These are phyloP conservation scores for Halictus rubicundus DNA, from an alignment of 1,140 invertebrate genomes.

Conservation along the genomic window DNA sequence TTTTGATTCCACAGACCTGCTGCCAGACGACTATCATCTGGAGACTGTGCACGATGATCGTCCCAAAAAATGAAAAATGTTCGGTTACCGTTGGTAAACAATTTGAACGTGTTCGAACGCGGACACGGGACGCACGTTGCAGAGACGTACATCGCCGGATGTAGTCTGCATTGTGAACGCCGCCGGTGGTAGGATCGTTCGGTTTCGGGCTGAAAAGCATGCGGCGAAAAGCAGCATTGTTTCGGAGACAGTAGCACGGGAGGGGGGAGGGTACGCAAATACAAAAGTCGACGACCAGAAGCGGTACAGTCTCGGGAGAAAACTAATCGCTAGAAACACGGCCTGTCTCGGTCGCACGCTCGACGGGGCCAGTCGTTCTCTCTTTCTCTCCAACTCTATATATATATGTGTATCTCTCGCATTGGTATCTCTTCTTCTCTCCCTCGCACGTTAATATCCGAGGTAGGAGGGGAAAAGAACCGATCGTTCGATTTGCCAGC, in stretches of 20 bases:
- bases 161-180: not conserved
- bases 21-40: no score
- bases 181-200: not conserved
- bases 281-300: slow-evolving; percentile 63
- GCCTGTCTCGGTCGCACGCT: slow-evolving; percentile 32
- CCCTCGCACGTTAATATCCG: slow-evolving; percentile 45
- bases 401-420: slow-evolving; percentile 19
- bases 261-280: slow-evolving; percentile 50
- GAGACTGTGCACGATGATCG: no score
- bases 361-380: slow-evolving; percentile 27
- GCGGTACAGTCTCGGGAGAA: slow-evolving; percentile 56
- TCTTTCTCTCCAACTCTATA: slow-evolving; percentile 31
- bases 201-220: slow-evolving; percentile 18
- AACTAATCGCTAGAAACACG: slow-evolving; percentile 15
- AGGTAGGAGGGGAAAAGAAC: slow-evolving; percentile 41
- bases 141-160: no score
- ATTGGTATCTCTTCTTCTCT: slow-evolving; percentile 40
- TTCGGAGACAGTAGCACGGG: slow-evolving; percentile 39
- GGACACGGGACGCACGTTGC: no score
- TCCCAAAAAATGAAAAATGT: no score
- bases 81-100: no score
- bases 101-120: not conserved
- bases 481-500: slow-evolving; percentile 57
- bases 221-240: slow-evolving; percentile 41
- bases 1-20: no score